These are phyloP conservation scores for Mus musculus DNA, from an alignment of 2,113 vertebrate species.

Conservation along the genomic window DNA sequence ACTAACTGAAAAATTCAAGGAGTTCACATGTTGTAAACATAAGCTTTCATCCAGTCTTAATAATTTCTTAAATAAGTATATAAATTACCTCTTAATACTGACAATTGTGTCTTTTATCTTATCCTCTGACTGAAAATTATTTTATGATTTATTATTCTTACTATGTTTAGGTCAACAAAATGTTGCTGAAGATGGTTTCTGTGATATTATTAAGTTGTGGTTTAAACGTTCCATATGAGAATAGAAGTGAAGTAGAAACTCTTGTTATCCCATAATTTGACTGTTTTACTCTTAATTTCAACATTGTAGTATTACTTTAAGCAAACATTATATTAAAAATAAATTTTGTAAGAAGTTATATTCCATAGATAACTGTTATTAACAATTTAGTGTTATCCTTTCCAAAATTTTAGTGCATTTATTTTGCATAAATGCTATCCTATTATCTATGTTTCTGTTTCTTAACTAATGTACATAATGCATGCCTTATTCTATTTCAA, in stretches of 20 bases:
- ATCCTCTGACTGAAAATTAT: neutral
- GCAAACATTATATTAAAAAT: neutral
- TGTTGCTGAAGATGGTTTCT: neutral
- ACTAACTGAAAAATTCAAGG: slow-evolving; percentile 3
- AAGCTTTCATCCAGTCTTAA: neutral
- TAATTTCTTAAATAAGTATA: neutral
- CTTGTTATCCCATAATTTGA: neutral
- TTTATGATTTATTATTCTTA: slow-evolving; percentile 24
- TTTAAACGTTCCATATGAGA: slow-evolving; percentile 13
- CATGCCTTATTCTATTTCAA: slow-evolving; percentile 50
- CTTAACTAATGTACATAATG: neutral
- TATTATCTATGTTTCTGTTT: neutral
- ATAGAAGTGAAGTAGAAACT: neutral
- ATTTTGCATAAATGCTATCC: neutral
- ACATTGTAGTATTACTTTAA: neutral
- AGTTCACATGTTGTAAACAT: neutral
- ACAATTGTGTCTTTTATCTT: neutral
- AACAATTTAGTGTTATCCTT: slow-evolving; percentile 31
- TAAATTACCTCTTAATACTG: neutral
- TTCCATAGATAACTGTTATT: neutral
- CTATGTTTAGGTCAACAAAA: neutral
- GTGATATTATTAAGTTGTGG: neutral
- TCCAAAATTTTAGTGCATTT: neutral
- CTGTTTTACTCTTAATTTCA: neutral
- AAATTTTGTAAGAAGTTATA: slow-evolving; percentile 11